Evolutionary conservation across 92 coral and sea anemone species (phyloP).

Genomic region (Paragorgia papillata): DNA sequence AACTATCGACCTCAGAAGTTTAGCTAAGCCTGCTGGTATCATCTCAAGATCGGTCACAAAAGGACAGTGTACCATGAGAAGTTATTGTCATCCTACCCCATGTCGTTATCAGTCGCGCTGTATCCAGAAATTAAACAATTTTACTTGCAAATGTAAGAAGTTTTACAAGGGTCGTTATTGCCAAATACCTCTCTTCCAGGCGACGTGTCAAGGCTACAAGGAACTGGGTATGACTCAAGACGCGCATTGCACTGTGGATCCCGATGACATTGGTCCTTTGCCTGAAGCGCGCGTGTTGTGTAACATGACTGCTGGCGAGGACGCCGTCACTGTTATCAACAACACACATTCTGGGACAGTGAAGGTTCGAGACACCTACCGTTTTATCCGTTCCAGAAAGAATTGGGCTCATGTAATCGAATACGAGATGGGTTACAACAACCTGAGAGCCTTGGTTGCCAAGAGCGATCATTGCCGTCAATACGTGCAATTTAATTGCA

Average conservation of each 20-base stretch:
- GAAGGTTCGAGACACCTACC: slow-evolving; percentile 33
- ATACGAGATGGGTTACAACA: slow-evolving; percentile 57
- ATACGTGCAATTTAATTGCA: slow-evolving; percentile 77
- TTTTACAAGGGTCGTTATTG: slow-evolving; percentile 78
- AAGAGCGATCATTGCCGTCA: slow-evolving; percentile 81
- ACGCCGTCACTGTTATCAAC: slow-evolving; percentile 69
- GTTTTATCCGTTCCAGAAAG: slow-evolving; percentile 53
- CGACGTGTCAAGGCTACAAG: slow-evolving; percentile 88
- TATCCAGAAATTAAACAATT: slow-evolving; percentile 64
- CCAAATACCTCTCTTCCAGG: slow-evolving; percentile 77
- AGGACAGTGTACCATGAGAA: slow-evolving; percentile 56
- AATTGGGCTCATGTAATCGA: slow-evolving; percentile 66
- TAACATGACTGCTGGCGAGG: slow-evolving; percentile 74
- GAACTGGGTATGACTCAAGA: slow-evolving; percentile 77
- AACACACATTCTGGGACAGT: slow-evolving; percentile 63
- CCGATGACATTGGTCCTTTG: slow-evolving; percentile 82
- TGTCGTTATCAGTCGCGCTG: slow-evolving; percentile 77
- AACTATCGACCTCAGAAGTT: slow-evolving; percentile 43
- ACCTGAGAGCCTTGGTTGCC: slow-evolving; percentile 69
- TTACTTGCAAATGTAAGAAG: slow-evolving; percentile 74
- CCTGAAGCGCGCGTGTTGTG: slow-evolving; percentile 72
- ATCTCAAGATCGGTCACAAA: neutral
- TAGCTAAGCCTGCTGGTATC: slow-evolving; percentile 52
- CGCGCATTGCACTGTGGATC: slow-evolving; percentile 84
- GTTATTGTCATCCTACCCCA: slow-evolving; percentile 80